These are phyloP conservation scores for Thunnus albacares DNA, from an alignment of 2,797 vertebrate genomes.

Conservation along the genomic window DNA sequence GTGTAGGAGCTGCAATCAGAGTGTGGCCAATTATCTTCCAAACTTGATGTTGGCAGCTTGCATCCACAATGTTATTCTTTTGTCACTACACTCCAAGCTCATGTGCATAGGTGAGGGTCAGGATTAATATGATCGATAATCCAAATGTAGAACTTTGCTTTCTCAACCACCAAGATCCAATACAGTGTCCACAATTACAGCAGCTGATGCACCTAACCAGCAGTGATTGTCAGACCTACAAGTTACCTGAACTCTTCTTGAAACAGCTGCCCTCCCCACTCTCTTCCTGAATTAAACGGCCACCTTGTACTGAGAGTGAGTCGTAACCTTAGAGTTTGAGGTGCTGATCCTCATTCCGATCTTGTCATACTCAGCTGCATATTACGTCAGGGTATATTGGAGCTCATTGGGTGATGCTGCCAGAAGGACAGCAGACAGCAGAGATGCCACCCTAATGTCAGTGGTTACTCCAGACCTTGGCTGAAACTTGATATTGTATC, in stretches of 20 bases:
- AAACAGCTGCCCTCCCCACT: neutral
- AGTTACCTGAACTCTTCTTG: neutral
- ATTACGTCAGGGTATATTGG: neutral
- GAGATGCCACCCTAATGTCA: conserved; percentile 50
- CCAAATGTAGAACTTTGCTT: neutral
- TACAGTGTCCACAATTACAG: neutral
- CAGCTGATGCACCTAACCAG: too few species aligned
- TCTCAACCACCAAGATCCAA: neutral
- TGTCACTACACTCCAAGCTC: neutral
- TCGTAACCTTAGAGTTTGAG: conserved; percentile 10
- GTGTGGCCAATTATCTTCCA: neutral
- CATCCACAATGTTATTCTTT: neutral
- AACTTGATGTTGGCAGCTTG: neutral
- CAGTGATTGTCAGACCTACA: neutral
- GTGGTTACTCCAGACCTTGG: conserved; percentile 31
- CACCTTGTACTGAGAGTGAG: neutral
- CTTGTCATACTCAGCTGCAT: neutral
- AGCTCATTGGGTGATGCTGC: neutral
- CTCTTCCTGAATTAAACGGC: conserved; percentile 15
- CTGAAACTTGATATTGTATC: conserved; percentile 54
- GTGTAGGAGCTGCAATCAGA: neutral
- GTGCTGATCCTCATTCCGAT: conserved; percentile 8
- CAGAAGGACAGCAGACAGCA: conserved; percentile 16
- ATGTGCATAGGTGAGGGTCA: neutral
- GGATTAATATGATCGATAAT: neutral